These are phyloP conservation scores for Sebastes minor DNA, from an alignment of 2,797 vertebrate genomes.

Conservation along the genomic window DNA sequence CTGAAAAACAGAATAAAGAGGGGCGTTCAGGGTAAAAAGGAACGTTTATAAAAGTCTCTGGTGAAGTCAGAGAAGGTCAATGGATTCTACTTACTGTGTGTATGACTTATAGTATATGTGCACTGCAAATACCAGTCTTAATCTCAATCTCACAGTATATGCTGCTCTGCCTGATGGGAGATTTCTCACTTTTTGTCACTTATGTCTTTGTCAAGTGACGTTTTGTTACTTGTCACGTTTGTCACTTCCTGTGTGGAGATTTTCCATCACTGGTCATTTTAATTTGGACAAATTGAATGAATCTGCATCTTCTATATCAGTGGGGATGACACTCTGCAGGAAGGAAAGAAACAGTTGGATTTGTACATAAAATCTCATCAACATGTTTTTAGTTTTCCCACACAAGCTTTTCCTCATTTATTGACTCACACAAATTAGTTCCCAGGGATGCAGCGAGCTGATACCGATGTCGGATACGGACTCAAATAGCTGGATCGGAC, in stretches of 20 bases:
- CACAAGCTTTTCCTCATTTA: too few relatives aligned
- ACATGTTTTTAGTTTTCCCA: background rate
- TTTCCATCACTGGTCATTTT: background rate
- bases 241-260: background rate
- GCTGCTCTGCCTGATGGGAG: background rate
- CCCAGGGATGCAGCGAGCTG: too few relatives aligned
- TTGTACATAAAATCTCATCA: background rate
- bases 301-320: background rate
- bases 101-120: background rate
- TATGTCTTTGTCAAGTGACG: background rate
- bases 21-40: background rate
- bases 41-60: background rate
- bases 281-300: fast-evolving
- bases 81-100: fast-evolving
- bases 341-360: background rate
- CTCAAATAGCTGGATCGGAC: too few relatives aligned
- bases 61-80: background rate
- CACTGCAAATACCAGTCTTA: background rate
- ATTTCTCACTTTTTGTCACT: background rate
- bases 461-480: too few relatives aligned
- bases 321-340: background rate
- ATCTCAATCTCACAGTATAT: background rate
- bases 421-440: too few relatives aligned
- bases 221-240: too few relatives aligned
- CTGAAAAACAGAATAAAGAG: background rate